phyloP scores from a whole-genome alignment of 2,888 invertebrate genomes.

The Eupeodes luniger region DNA sequence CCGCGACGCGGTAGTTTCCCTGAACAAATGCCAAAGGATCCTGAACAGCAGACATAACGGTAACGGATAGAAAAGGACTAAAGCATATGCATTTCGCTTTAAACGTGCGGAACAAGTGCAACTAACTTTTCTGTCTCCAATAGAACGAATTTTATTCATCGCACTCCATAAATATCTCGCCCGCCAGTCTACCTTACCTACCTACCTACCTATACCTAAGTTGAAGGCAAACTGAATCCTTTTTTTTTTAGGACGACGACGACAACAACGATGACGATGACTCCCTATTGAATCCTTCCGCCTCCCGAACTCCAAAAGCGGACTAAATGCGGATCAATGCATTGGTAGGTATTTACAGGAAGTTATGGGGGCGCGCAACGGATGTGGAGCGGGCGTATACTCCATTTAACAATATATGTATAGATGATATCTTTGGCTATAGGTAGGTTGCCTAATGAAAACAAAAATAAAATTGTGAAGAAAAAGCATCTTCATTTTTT shows the following conservation, averaged over 20 bases:
- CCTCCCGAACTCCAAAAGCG: slow-evolving; percentile 3
- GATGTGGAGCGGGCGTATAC: neutral
- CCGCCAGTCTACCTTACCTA: too few species aligned
- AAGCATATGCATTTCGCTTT: slow-evolving; percentile 51
- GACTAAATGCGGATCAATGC: slow-evolving; percentile 57
- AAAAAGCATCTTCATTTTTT: neutral
- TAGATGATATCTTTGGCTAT: slow-evolving; percentile 56
- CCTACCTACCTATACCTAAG: slow-evolving; percentile 3
- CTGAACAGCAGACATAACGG: slow-evolving; percentile 7
- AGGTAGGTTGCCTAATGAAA: slow-evolving; percentile 45
- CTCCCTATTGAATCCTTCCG: slow-evolving; percentile 2
- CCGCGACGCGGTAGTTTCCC: slow-evolving; percentile 19
- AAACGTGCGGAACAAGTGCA: slow-evolving; percentile 75
- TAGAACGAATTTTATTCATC: slow-evolving; percentile 74
- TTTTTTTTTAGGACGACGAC: neutral
- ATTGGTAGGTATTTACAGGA: slow-evolving; percentile 5
- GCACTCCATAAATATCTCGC: slow-evolving; percentile 74
- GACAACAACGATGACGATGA: too few species aligned
- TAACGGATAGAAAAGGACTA: slow-evolving; percentile 33
- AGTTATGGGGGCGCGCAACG: slow-evolving; percentile 10
- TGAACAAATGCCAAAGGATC: slow-evolving; percentile 27
- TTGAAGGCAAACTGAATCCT: slow-evolving; percentile 56
- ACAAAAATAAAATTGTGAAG: neutral
- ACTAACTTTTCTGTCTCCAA: slow-evolving; percentile 75
- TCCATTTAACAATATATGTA: slow-evolving; percentile 20